Percentiles rank a stretch among this genome's conserved stretches.
Evolutionary conservation across 2,797 vertebrate species (phyloP).

Genomic region (Chiropotes sagulatus): DNA sequence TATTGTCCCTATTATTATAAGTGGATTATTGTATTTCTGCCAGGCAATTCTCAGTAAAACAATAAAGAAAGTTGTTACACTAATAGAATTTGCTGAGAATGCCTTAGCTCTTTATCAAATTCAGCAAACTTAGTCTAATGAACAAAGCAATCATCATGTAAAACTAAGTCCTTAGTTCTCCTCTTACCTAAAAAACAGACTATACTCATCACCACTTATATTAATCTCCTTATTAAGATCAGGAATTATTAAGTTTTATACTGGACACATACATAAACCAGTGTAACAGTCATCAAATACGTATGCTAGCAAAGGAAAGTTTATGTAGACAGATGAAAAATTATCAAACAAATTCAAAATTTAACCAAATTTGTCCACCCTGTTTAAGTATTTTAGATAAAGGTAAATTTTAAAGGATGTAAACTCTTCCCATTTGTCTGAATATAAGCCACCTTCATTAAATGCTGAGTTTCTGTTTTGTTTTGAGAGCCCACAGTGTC

Average conservation of each 20-base stretch:
- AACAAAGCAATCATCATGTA: neutral
- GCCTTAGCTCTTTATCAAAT: neutral
- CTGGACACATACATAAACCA: neutral
- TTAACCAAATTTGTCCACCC: neutral
- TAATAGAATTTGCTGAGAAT: neutral
- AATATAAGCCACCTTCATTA: neutral
- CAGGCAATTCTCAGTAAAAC: slow-evolving; percentile 10
- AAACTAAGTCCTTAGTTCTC: slow-evolving; percentile 44
- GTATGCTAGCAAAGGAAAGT: neutral
- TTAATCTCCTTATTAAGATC: slow-evolving; percentile 55
- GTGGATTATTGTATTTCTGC: neutral
- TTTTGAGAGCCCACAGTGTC: neutral
- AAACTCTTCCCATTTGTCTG: neutral
- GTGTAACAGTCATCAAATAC: neutral
- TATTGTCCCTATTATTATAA: neutral
- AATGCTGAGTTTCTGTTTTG: neutral
- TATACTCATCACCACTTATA: slow-evolving; percentile 46
- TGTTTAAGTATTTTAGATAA: neutral
- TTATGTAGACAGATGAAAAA: neutral
- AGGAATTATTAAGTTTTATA: slow-evolving; percentile 54
- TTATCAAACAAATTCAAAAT: neutral
- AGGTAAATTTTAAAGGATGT: neutral
- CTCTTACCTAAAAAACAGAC: slow-evolving; percentile 24
- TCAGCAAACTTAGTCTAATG: slow-evolving; percentile 27
- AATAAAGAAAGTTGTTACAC: neutral